These are phyloP conservation scores for Synergus umbraculus DNA, from an alignment of 2,888 invertebrate species.

Conservation along the genomic window DNA sequence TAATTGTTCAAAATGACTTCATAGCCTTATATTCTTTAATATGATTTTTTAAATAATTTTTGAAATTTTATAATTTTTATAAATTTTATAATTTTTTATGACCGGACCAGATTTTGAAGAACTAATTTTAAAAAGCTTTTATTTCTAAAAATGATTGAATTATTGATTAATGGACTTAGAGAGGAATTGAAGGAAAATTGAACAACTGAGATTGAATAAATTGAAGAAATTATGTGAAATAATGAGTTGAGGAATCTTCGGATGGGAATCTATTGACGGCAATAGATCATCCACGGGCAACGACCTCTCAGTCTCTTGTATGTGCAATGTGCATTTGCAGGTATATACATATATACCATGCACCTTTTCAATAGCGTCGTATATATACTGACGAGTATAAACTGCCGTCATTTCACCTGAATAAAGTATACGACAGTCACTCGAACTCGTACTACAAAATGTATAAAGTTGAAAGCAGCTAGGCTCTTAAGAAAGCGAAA, in stretches of 20 bases:
- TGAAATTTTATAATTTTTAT: too few species aligned
- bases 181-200: too few species aligned
- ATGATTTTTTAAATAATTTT: too few species aligned
- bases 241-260: slow-evolving; percentile 45
- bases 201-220: too few species aligned
- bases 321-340: slow-evolving; percentile 43
- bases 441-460: background rate
- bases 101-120: too few species aligned
- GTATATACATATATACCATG: slow-evolving; percentile 32
- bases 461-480: background rate
- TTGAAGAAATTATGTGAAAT: too few species aligned
- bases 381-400: slow-evolving; percentile 36
- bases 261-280: slow-evolving; percentile 51
- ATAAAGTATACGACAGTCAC: slow-evolving; percentile 13
- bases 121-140: too few species aligned
- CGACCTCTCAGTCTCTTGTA: slow-evolving; percentile 50
- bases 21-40: too few species aligned
- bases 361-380: slow-evolving; percentile 43
- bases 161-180: too few species aligned
- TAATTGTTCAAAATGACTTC: too few species aligned
- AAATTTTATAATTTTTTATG: too few species aligned
- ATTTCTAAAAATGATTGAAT: too few species aligned
- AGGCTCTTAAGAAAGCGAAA: slow-evolving; percentile 32
- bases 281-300: slow-evolving; percentile 56
- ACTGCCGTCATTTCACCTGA: slow-evolving; percentile 33